phyloP scores from a whole-genome alignment of 2,888 invertebrate genomes.

The Chironomus riparius region DNA sequence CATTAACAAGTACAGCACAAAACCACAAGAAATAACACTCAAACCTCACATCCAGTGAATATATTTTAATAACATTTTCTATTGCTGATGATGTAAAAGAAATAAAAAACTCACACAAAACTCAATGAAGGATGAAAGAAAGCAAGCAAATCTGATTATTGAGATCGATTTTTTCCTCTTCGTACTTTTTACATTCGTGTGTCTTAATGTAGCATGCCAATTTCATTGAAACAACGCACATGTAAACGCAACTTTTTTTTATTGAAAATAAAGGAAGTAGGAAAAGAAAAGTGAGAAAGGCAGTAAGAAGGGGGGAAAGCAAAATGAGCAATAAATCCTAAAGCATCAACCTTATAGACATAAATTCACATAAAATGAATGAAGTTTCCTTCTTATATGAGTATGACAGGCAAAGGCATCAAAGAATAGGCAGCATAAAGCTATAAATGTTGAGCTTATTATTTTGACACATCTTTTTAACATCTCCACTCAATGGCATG shows the following conservation, averaged over 20 bases:
- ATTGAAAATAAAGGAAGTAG: not conserved
- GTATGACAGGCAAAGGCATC: not conserved
- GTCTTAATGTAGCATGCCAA: not conserved
- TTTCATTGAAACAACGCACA: not conserved
- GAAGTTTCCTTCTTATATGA: not conserved
- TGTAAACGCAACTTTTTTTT: not conserved
- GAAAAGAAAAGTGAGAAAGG: not conserved
- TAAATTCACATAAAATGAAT: not conserved
- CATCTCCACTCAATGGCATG: not conserved
- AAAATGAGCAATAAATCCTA: not conserved
- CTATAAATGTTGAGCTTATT: constrained; percentile 12
- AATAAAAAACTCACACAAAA: no score
- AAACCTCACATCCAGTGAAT: no score
- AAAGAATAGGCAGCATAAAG: not conserved
- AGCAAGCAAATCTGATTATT: not conserved
- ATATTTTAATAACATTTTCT: no score
- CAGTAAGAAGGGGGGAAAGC: not conserved
- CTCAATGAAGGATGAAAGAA: no score
- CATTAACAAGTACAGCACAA: no score
- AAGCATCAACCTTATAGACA: not conserved
- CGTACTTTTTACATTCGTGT: not conserved
- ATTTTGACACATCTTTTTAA: constrained; percentile 6
- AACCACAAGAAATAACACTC: no score
- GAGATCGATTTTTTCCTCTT: not conserved
- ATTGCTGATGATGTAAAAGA: no score